Conservation (phyloP, 2,113 vertebrate species). For the Cettia cetti region DNA sequence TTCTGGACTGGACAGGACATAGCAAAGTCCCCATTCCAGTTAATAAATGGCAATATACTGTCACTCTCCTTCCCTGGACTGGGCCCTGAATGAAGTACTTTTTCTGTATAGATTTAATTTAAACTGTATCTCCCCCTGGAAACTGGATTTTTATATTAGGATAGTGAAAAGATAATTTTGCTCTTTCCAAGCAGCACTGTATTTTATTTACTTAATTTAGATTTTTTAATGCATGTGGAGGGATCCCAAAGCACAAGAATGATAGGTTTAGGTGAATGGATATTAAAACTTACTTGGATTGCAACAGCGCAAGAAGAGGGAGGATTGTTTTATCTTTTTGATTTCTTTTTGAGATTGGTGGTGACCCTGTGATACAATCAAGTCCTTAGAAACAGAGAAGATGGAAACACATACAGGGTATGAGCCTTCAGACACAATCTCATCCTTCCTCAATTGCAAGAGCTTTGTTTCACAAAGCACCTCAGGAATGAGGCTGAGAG, state of each 20-base stretch:
- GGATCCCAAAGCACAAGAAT: neutral
- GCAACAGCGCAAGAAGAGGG: neutral
- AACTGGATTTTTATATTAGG: neutral
- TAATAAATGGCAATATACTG: neutral
- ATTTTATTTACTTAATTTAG: neutral
- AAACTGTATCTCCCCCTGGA: neutral
- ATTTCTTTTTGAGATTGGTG: neutral
- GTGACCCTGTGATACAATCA: neutral
- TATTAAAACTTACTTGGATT: neutral
- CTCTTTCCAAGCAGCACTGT: neutral
- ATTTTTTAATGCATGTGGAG: neutral
- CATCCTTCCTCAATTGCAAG: neutral
- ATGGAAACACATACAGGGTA: neutral
- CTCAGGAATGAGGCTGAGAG: neutral
- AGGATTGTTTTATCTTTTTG: rapidly evolving
- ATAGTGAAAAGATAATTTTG: neutral
- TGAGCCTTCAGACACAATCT: neutral
- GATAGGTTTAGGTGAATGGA: neutral
- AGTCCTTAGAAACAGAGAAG: neutral
- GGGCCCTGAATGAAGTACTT: neutral
- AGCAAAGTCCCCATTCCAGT: neutral
- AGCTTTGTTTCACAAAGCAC: neutral
- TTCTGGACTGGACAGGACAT: neutral
- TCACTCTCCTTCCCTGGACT: neutral
- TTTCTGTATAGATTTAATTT: neutral